These are phyloP conservation scores for Julus scanicus DNA, from an alignment of 2,888 invertebrate species.

Conservation along the genomic window DNA sequence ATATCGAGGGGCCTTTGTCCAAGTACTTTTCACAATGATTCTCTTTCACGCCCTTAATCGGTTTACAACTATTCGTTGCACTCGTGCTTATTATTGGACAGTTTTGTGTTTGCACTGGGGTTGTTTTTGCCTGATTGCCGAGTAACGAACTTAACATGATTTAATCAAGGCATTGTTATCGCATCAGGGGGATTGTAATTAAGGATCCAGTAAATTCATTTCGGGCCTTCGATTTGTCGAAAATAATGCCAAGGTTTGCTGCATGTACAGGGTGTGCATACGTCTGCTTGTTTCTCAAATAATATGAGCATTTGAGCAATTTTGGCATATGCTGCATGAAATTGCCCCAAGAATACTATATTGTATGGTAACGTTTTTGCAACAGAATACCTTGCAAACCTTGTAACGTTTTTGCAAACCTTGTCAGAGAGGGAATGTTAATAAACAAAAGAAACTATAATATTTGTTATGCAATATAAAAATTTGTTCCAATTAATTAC, in stretches of 20 bases:
- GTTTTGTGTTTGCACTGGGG: not conserved
- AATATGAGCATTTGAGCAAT: not conserved
- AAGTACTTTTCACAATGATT: slow-evolving; percentile 17
- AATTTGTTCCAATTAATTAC: no score
- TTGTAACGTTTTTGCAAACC: no score
- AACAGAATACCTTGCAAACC: no score
- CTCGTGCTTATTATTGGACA: not conserved
- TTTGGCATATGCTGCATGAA: not conserved
- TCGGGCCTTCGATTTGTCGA: not conserved
- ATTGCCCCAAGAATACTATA: not conserved
- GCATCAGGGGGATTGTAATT: slow-evolving; percentile 5
- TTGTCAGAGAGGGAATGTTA: no score
- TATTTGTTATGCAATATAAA: no score
- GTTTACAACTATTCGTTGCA: slow-evolving; percentile 14
- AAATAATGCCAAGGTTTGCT: not conserved
- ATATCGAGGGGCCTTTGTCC: slow-evolving; percentile 23
- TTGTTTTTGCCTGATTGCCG: not conserved
- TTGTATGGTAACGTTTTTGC: no score
- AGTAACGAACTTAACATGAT: slow-evolving; percentile 32
- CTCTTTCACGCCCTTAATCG: slow-evolving; percentile 11
- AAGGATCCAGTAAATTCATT: not conserved
- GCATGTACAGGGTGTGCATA: not conserved
- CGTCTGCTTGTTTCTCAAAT: not conserved
- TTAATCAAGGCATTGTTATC: not conserved
- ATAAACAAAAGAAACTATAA: no score